These are phyloP conservation scores for Invenusta paracnida DNA, from an alignment of 2,888 invertebrate species.

Conservation along the genomic window DNA sequence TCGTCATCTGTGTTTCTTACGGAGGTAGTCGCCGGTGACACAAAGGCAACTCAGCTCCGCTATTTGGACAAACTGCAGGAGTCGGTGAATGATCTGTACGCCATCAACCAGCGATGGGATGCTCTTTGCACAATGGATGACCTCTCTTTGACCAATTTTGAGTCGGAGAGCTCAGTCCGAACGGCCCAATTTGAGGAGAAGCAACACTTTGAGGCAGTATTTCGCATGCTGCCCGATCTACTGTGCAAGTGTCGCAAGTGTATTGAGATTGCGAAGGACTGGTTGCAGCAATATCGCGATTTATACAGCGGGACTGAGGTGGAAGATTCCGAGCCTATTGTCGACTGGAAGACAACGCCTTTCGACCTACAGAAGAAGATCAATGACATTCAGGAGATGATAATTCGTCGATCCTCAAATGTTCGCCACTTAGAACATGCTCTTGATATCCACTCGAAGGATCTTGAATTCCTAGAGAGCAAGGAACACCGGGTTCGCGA, in stretches of 20 bases:
- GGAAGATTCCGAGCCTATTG: slow-evolving; percentile 39
- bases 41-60: neutral
- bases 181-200: slow-evolving; percentile 48
- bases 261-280: slow-evolving; percentile 52
- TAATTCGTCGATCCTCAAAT: slow-evolving; percentile 46
- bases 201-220: slow-evolving; percentile 47
- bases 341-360: slow-evolving; percentile 27
- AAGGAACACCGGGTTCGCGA: slow-evolving; percentile 33
- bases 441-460: slow-evolving; percentile 29
- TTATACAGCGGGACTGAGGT: slow-evolving; percentile 47
- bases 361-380: slow-evolving; percentile 40
- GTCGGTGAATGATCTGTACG: slow-evolving; percentile 49
- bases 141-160: slow-evolving; percentile 50
- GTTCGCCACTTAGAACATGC: slow-evolving; percentile 47
- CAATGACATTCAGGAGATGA: slow-evolving; percentile 46
- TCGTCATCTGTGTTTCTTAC: neutral
- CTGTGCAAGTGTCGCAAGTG: slow-evolving; percentile 55
- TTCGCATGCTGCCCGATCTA: slow-evolving; percentile 53
- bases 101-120: slow-evolving; percentile 51
- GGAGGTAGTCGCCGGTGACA: neutral
- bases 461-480: slow-evolving; percentile 7
- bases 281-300: slow-evolving; percentile 50
- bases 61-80: slow-evolving; percentile 47
- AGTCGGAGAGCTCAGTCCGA: slow-evolving; percentile 53
- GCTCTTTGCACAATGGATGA: slow-evolving; percentile 47